A percentile compares a stretch with the other conserved stretches of the same genome.
Conservation (phyloP, 2,797 vertebrate genomes). For the Carcharodon carcharias region DNA sequence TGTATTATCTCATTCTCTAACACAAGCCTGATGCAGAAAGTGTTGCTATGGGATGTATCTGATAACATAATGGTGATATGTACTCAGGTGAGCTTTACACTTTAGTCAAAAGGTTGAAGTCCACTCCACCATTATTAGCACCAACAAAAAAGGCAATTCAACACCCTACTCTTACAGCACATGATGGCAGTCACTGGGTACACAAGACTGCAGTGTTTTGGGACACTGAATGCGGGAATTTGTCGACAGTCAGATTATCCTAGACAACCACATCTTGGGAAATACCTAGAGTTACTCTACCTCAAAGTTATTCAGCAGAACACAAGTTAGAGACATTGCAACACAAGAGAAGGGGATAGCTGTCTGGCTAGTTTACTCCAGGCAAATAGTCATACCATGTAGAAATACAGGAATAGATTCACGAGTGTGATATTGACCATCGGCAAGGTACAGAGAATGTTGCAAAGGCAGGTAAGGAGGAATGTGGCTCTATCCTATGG, state of each 20-base stretch:
- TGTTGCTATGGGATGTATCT: neutral
- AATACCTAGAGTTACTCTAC: neutral
- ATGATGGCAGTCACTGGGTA: neutral
- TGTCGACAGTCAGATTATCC: neutral
- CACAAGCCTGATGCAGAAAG: neutral
- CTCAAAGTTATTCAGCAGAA: neutral
- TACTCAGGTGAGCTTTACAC: neutral
- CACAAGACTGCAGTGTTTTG: neutral
- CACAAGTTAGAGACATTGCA: neutral
- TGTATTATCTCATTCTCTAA: neutral
- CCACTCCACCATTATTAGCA: neutral
- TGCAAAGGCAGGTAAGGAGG: neutral
- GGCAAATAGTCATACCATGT: neutral
- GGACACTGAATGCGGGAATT: neutral
- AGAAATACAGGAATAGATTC: neutral
- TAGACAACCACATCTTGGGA: neutral
- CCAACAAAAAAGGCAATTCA: neutral
- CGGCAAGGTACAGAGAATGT: neutral
- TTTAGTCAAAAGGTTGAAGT: neutral
- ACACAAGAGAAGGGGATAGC: neutral
- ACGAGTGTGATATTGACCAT: neutral
- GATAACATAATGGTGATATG: neutral
- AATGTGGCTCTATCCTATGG: neutral
- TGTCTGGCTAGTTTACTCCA: neutral
- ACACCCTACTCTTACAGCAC: neutral